phyloP scores from a whole-genome alignment of 1,140 invertebrate genomes.

The Lethrus apterus region DNA sequence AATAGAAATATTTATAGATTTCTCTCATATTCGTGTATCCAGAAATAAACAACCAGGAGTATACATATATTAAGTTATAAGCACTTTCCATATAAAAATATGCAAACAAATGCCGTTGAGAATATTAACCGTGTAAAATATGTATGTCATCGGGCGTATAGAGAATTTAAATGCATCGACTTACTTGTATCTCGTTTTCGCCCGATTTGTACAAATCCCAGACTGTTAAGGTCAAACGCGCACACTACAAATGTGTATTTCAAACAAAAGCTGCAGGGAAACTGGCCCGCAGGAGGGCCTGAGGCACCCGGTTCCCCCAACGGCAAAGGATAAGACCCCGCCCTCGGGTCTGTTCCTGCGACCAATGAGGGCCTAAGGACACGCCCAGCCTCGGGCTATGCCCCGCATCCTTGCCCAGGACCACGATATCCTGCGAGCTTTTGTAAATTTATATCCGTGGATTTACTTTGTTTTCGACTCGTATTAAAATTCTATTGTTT shows the following conservation, averaged over 20 bases:
- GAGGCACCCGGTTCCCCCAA: slow-evolving; percentile 19
- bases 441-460: too few species aligned
- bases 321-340: slow-evolving; percentile 14
- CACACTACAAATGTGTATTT: slow-evolving; percentile 6
- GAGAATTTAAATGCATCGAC: slow-evolving; percentile 3
- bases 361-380: slow-evolving; percentile 30
- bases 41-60: too few species aligned
- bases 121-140: background rate
- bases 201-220: slow-evolving; percentile 8
- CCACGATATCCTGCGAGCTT: too few species aligned
- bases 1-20: too few species aligned
- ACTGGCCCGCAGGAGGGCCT: slow-evolving; percentile 30
- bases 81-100: too few species aligned
- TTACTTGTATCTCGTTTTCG: background rate
- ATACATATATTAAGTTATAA: too few species aligned
- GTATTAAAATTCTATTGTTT: too few species aligned
- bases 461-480: too few species aligned
- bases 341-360: slow-evolving; percentile 24
- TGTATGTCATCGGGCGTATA: background rate
- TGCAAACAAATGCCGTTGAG: background rate
- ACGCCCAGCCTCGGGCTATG: slow-evolving; percentile 34
- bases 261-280: slow-evolving; percentile 30
- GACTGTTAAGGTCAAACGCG: slow-evolving; percentile 9
- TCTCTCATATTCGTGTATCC: too few species aligned
- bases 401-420: slow-evolving; percentile 21